Evolutionary conservation across 37 sponge, comb jelly and placozoan genomes (phyloP).

Genomic region (Chondrilla cf. caribensis): DNA sequence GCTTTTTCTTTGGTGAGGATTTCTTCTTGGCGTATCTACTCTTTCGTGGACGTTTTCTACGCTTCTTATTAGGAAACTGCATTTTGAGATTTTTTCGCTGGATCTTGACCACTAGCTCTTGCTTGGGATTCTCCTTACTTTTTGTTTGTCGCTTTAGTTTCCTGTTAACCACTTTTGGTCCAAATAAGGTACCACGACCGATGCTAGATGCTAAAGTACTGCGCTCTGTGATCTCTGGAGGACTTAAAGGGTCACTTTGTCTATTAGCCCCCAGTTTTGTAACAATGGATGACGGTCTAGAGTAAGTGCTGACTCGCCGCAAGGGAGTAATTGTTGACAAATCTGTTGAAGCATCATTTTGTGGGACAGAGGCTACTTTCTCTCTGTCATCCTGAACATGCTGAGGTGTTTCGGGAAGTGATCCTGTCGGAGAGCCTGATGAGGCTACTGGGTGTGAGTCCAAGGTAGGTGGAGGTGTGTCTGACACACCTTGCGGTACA

Average conservation of each 20-base stretch:
- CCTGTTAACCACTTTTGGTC: not conserved
- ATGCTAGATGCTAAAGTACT: not conserved
- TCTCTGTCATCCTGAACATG: no score
- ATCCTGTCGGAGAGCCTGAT: no score
- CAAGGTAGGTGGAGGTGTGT: no score
- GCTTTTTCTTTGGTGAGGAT: not conserved
- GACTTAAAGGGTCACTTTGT: not conserved
- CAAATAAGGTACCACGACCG: not conserved
- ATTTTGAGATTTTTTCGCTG: slow-evolving; percentile 1
- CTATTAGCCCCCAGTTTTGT: not conserved
- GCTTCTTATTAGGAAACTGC: not conserved
- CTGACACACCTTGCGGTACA: no score
- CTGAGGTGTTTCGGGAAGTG: no score
- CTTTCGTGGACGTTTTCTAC: not conserved
- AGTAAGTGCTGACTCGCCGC: not conserved
- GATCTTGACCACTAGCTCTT: slow-evolving; percentile 2
- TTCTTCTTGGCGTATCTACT: slow-evolving; percentile 23
- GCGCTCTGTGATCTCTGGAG: slow-evolving; percentile 10
- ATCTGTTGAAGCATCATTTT: not conserved
- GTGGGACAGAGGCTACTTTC: not conserved
- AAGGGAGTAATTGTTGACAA: not conserved
- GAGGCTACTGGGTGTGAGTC: no score
- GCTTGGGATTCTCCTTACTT: not conserved
- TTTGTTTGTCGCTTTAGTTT: no score
- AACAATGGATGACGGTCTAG: not conserved